Percentiles rank a stretch among this genome's conserved stretches.
Conservation (phyloP, 2,888 invertebrate species). For the Helleia helle region DNA sequence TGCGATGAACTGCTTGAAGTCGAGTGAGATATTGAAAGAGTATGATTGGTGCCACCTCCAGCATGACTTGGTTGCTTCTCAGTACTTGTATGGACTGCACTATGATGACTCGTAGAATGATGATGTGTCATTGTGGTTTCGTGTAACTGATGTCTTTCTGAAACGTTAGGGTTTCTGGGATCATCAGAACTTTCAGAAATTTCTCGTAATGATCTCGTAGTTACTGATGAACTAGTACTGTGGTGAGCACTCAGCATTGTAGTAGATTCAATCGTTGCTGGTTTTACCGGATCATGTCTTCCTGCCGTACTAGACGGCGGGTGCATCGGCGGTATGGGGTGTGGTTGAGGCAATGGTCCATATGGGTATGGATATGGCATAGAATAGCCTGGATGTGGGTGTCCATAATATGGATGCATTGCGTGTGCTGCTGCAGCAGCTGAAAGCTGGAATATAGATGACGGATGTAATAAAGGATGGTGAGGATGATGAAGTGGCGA, state of each 20-base stretch:
- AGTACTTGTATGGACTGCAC: slow-evolving; percentile 77
- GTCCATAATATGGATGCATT: slow-evolving; percentile 81
- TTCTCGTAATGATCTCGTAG: slow-evolving; percentile 77
- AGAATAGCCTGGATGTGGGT: slow-evolving; percentile 80
- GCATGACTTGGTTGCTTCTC: slow-evolving; percentile 74
- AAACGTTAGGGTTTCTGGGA: slow-evolving; percentile 57
- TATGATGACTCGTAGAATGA: slow-evolving; percentile 78
- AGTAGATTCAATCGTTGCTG: slow-evolving; percentile 75
- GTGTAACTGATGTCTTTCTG: slow-evolving; percentile 76
- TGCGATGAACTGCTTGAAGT: slow-evolving; percentile 79
- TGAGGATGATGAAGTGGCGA: slow-evolving; percentile 82
- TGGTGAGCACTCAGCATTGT: slow-evolving; percentile 82
- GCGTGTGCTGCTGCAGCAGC: slow-evolving; percentile 78
- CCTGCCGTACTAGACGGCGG: slow-evolving; percentile 59
- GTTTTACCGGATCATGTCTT: slow-evolving; percentile 65
- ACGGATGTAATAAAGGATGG: slow-evolving; percentile 79
- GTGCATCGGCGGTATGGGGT: slow-evolving; percentile 80
- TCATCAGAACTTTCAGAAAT: slow-evolving; percentile 70
- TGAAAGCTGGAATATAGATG: slow-evolving; percentile 72
- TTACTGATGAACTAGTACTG: slow-evolving; percentile 81
- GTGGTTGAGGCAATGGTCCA: slow-evolving; percentile 82
- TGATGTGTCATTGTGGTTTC: slow-evolving; percentile 79
- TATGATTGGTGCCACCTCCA: slow-evolving; percentile 70
- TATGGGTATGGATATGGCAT: slow-evolving; percentile 83
- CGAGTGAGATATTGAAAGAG: slow-evolving; percentile 79